phyloP scores from a whole-genome alignment of 2,113 vertebrate species.

The Barnardius zonarius region DNA sequence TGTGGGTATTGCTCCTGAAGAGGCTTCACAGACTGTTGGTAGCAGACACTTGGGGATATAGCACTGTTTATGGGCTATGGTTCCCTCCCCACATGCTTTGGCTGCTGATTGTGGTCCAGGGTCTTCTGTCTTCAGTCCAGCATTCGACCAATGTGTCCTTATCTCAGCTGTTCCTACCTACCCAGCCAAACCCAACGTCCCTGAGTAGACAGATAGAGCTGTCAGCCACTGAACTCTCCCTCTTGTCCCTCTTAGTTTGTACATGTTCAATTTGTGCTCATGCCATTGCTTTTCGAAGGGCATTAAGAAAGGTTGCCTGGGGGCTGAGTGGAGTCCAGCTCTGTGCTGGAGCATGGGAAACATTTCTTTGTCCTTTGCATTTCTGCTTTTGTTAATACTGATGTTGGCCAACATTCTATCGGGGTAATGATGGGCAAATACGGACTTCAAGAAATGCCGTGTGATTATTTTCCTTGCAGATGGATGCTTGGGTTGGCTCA shows the following conservation, averaged over 20 bases:
- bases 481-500: not conserved
- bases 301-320: not conserved
- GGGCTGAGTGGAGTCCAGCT: not conserved
- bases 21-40: not conserved
- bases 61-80: not conserved
- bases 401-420: not conserved
- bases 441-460: not conserved
- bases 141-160: not conserved
- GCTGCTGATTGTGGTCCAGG: not conserved
- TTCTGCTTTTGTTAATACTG: not conserved
- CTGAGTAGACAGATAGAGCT: not conserved
- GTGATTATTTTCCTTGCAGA: not conserved
- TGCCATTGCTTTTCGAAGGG: not conserved
- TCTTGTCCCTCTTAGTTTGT: not conserved
- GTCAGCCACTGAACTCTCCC: not conserved
- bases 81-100: not conserved
- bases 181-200: not conserved
- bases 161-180: not conserved
- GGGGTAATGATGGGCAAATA: not conserved
- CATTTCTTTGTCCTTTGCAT: not conserved
- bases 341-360: not conserved
- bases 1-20: not conserved
- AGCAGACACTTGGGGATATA: not conserved
- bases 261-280: not conserved
- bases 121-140: not conserved